These are phyloP conservation scores for Brachyptera putata DNA, from an alignment of 2,888 invertebrate genomes.

Conservation along the genomic window DNA sequence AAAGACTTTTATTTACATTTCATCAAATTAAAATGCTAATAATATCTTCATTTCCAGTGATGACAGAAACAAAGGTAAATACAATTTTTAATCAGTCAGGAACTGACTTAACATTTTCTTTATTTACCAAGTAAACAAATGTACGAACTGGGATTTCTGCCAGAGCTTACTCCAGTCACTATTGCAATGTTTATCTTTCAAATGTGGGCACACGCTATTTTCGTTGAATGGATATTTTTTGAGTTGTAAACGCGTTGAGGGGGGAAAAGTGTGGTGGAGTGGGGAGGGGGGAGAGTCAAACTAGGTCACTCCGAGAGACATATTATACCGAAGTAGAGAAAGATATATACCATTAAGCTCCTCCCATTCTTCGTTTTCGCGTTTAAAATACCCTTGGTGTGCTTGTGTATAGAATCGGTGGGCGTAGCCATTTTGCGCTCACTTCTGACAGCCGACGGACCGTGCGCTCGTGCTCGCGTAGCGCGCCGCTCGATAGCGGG, in stretches of 20 bases:
- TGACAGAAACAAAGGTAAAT: too few species aligned
- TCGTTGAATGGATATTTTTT: neutral
- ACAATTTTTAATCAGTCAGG: too few species aligned
- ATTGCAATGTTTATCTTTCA: neutral
- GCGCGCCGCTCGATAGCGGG: slow-evolving; percentile 1
- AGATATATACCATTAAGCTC: neutral
- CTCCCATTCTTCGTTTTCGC: slow-evolving; percentile 6
- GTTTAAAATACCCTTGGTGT: neutral
- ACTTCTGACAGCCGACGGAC: neutral
- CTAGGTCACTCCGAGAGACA: slow-evolving; percentile 7
- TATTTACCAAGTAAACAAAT: too few species aligned
- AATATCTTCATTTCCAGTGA: too few species aligned
- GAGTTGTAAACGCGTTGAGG: neutral
- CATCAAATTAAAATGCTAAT: too few species aligned
- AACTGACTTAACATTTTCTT: too few species aligned
- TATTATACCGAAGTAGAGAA: neutral
- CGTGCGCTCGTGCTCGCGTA: too few species aligned
- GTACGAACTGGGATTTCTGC: too few species aligned
- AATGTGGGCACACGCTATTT: neutral
- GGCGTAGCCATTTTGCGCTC: slow-evolving; percentile 1
- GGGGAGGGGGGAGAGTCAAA: neutral
- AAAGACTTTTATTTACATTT: too few species aligned
- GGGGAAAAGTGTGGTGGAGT: neutral
- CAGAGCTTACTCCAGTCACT: too few species aligned
- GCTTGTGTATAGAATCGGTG: neutral